Conservation (phyloP, 2,113 vertebrate genomes). For the Eptesicus fuscus region DNA sequence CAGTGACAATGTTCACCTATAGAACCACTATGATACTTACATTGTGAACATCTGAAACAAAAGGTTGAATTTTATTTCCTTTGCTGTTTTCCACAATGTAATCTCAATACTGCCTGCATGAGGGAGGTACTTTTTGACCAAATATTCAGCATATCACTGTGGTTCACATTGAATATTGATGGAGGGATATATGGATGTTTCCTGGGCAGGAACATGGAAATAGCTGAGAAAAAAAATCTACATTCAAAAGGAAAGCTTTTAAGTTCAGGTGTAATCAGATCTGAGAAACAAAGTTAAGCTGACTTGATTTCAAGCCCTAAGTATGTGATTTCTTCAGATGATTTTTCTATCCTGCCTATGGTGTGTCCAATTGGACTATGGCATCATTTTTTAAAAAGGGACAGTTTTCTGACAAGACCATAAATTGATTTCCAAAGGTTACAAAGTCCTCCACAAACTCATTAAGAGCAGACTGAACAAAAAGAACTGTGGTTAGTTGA, state of each 20-base stretch:
- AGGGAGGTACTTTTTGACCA: neutral
- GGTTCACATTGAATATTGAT: neutral
- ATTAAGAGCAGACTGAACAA: conserved; percentile 47
- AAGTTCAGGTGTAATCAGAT: neutral
- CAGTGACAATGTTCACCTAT: neutral
- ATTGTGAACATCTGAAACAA: neutral
- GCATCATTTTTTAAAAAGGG: neutral
- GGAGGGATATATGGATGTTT: neutral
- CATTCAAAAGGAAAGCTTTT: neutral
- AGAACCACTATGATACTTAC: neutral
- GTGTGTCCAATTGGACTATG: neutral
- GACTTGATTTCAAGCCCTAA: neutral
- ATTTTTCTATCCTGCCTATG: neutral
- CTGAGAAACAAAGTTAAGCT: neutral
- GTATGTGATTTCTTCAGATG: neutral
- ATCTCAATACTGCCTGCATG: neutral
- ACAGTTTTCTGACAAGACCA: neutral
- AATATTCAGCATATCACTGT: neutral
- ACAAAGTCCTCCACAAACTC: conserved; percentile 35
- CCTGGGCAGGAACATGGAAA: neutral
- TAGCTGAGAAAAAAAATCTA: neutral
- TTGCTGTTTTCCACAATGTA: neutral
- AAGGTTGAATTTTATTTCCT: neutral
- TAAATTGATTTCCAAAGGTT: conserved; percentile 59
- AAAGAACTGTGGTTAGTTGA: conserved; percentile 27